Percentiles rank a stretch among this genome's conserved stretches.
phyloP scores from a whole-genome alignment of 2,888 invertebrate species.

The Adineta ricciae region DNA sequence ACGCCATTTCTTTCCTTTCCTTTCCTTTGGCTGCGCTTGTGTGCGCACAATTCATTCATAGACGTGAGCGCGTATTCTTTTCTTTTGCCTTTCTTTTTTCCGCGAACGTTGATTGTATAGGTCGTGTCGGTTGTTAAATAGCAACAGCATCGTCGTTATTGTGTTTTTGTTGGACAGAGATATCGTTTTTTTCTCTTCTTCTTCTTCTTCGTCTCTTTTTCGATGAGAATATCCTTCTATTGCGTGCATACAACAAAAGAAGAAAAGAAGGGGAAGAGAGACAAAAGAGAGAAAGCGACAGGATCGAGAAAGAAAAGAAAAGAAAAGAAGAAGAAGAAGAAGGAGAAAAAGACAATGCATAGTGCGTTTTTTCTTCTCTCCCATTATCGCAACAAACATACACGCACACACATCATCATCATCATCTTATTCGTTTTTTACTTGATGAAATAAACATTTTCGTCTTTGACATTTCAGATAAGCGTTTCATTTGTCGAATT shows the following conservation, averaged over 20 bases:
- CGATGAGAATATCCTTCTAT: not conserved
- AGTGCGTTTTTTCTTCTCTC: not conserved
- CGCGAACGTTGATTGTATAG: not conserved
- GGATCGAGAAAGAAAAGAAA: not conserved
- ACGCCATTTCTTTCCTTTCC: not conserved
- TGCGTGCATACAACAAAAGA: not conserved
- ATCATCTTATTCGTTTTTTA: not conserved
- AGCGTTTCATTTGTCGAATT: not conserved
- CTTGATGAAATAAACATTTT: not conserved
- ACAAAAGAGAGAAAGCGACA: not conserved
- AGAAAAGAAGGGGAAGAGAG: not conserved
- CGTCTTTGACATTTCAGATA: not conserved
- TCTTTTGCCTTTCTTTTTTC: not conserved
- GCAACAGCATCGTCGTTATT: not conserved
- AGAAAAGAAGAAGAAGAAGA: not conserved
- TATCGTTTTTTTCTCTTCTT: not conserved
- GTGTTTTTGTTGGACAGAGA: slow-evolving; percentile 11
- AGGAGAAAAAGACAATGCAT: not conserved
- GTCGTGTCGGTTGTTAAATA: not conserved
- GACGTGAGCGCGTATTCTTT: not conserved
- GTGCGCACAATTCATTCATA: not conserved
- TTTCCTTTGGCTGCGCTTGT: not conserved
- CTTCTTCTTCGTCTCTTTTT: not conserved
- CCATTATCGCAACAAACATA: not conserved
- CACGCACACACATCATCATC: not conserved